Evolutionary conservation across 2,113 vertebrate genomes (phyloP).

Genomic region (Trachemys scripta): DNA sequence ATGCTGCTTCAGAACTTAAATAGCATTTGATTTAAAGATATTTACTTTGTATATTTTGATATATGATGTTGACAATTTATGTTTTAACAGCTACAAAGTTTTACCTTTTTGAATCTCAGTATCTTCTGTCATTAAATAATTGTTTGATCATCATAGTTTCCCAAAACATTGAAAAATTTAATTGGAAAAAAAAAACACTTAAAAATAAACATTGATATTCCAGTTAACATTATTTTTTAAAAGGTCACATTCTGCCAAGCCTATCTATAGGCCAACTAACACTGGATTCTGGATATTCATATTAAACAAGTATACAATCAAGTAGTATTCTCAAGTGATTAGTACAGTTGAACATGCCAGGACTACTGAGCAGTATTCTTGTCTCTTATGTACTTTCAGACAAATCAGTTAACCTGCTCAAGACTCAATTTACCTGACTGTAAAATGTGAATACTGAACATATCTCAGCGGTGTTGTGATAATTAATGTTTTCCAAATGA

Average conservation of each 20-base stretch:
- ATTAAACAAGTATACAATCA: background rate
- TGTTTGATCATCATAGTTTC: background rate
- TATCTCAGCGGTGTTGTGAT: background rate
- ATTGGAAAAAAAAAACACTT: background rate
- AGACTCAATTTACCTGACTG: background rate
- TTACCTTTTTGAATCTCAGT: background rate
- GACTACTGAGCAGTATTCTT: background rate
- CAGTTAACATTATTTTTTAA: background rate
- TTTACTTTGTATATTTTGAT: background rate
- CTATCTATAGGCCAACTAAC: background rate
- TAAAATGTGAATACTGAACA: background rate
- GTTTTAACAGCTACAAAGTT: background rate
- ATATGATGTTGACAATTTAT: background rate
- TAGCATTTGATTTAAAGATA: background rate
- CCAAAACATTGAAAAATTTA: background rate
- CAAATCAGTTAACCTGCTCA: background rate
- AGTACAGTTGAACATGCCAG: background rate
- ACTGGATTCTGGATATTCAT: background rate
- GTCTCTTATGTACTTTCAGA: background rate
- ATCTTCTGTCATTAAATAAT: background rate
- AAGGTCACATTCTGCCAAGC: background rate
- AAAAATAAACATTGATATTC: background rate
- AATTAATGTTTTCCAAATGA: background rate
- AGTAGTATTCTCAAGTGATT: background rate
- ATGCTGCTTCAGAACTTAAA: background rate